Base-by-base conservation (phyloP, 1,140 invertebrate species). In the Drosophila pallidifrons region DNA sequence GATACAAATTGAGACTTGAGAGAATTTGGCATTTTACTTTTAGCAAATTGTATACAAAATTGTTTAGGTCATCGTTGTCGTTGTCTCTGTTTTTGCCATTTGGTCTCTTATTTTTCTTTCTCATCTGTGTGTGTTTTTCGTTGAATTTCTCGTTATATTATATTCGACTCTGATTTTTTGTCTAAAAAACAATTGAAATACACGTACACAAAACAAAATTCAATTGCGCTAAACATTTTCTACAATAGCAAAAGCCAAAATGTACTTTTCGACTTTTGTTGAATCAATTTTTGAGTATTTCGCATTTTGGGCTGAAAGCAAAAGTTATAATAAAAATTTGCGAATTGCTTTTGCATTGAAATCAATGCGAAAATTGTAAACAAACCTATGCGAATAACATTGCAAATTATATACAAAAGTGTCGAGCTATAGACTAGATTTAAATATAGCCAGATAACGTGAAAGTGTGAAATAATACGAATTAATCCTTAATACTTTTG, bases 21-120 rank as follows among this genome's bases (percentile, higher is more conserved):
- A 64, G 65, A 54, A 87, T 83, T 90, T 90, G 86, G 87, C 86
- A 90, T 86, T 91, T 82, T 82, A 90, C 81, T 91, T 89, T 82
- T 74, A 81, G 67, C 64, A 51, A 82, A 87, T 83, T 79, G 65
- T 88, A 77, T 80, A 87, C 80, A 88, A 88, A 79, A 70, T 88
- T 88, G 83, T 89, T 88, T 88, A 80, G 83, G 75, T 89, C 81
- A 75, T 77, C 74, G 80, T 81, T 66, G 70, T 67, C 49, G 59
- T 65, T 69, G 68, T 71, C 41, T 57, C n/a, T 49, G n/a, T 45
- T 10, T 43, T 61, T 54, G 30, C 51, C 28, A 16, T 54, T 54
- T 32, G 51, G 20, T 25, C 30, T 35, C 59, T 43, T 11, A n/a
- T 73, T 68, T 73, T 25, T 25, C 20, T 25, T 25, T 25, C 20